Base-by-base conservation (phyloP, 2,113 vertebrate genomes). In the Antechinus flavipes region DNA sequence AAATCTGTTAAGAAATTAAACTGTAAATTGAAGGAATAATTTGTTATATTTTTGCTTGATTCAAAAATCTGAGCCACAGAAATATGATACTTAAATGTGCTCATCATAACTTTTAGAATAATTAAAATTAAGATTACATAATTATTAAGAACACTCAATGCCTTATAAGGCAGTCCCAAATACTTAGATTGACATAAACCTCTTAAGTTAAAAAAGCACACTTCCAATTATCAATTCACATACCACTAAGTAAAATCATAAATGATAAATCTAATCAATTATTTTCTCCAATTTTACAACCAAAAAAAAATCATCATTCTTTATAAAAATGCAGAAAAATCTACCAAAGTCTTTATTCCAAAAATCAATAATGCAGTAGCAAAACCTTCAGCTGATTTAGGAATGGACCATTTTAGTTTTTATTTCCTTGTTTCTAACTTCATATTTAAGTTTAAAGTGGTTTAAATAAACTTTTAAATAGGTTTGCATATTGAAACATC, bases 341-440 rank as follows among this genome's bases (percentile, higher is more conserved):
- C 94, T 54, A 93, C 24, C n/a, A 93, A 96, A 92, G 89, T 93
- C 54, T 93, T 54, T 8, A 94, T 92, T 68, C 47, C 26, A 89
- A 94, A 97, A 97, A 99, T 99, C 97, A 97, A 99, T 98, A 98
- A 93, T n/a, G 84, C 90, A 97, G 95, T 95, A 97, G 84, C 24
- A 97, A 93, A 92, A 92, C 96, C 91, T 96, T 98, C 96, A 94
- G 94, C 92, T 96, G 97, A 90, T 98, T 98, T 93, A 98, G 96
- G 97, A 94, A 94, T 94, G 95, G 96, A 98, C 95, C 98, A 94
- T 49, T 76, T 96, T 94, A 49, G 42, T 47, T 95, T 76, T 95
- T 91, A 94, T 93, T 96, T 96, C 68, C 2, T 56, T 91, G 90
- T 96, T 98, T 96, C 93, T 90, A 93, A 58, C 92, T 50, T 97